These are phyloP conservation scores for Periophthalmus magnuspinnatus DNA, from an alignment of 2,797 vertebrate genomes.

Conservation along the genomic window DNA sequence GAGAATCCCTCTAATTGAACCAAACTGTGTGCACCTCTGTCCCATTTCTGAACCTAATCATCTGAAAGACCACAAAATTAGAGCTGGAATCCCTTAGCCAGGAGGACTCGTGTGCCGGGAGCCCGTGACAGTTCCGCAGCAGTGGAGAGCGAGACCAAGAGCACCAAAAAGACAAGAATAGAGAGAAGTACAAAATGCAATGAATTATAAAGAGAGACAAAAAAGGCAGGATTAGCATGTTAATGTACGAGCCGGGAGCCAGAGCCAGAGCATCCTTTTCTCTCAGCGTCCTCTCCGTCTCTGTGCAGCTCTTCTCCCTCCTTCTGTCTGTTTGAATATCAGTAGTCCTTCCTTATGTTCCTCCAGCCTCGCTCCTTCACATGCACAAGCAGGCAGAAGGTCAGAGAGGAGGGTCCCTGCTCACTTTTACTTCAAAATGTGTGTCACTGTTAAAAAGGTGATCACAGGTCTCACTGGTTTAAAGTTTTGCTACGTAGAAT, in stretches of 20 bases:
- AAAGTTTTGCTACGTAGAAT: not conserved
- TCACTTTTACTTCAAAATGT: slow-evolving; percentile 25
- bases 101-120: slow-evolving; percentile 66
- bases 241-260: slow-evolving; percentile 73
- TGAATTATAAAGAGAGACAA: slow-evolving; percentile 76
- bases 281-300: slow-evolving; percentile 34
- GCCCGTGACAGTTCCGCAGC: slow-evolving; percentile 57
- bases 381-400: slow-evolving; percentile 46
- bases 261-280: slow-evolving; percentile 62
- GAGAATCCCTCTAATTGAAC: slow-evolving; percentile 70
- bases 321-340: slow-evolving; percentile 61
- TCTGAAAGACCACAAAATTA: slow-evolving; percentile 74
- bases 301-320: slow-evolving; percentile 39
- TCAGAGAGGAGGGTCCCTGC: slow-evolving; percentile 30
- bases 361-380: slow-evolving; percentile 36
- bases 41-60: slow-evolving; percentile 74
- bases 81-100: slow-evolving; percentile 70
- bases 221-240: slow-evolving; percentile 77
- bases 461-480: not conserved
- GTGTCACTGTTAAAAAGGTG: slow-evolving; percentile 7
- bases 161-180: slow-evolving; percentile 51
- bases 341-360: slow-evolving; percentile 55
- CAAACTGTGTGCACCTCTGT: slow-evolving; percentile 67
- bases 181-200: slow-evolving; percentile 69
- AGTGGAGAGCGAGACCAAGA: slow-evolving; percentile 51